phyloP scores from a whole-genome alignment of 2,797 vertebrate genomes.

The Melanitta fusca region DNA sequence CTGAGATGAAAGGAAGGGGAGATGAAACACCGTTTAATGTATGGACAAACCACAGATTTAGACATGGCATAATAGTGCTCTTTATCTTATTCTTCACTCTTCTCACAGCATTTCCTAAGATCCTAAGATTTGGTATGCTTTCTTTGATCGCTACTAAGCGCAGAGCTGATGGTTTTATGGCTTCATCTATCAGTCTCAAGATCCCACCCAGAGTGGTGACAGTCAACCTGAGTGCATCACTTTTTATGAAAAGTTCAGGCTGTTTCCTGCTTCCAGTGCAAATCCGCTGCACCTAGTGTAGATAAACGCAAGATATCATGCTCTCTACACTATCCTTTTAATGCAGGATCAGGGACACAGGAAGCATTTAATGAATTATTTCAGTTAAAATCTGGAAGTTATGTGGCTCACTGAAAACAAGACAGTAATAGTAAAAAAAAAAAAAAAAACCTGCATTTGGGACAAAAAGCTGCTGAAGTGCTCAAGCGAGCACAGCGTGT shows the following conservation, averaged over 20 bases:
- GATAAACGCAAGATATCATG: neutral
- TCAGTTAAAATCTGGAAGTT: constrained; percentile 42
- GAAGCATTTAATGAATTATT: neutral
- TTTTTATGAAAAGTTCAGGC: neutral
- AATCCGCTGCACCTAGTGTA: neutral
- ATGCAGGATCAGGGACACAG: neutral
- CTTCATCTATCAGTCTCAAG: neutral
- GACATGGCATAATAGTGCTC: neutral
- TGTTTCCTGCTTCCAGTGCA: neutral
- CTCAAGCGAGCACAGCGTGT: neutral
- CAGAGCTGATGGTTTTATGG: neutral
- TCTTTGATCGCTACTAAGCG: neutral
- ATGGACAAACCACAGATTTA: neutral
- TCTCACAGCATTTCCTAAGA: neutral
- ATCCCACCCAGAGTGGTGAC: accelerated
- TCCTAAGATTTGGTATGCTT: neutral
- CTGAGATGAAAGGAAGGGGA: neutral
- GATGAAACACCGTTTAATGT: neutral
- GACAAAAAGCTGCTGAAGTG: constrained; percentile 13
- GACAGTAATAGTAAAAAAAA: neutral
- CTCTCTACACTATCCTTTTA: neutral
- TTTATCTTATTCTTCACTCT: neutral
- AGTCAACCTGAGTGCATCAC: neutral
- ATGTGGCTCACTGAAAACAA: neutral
- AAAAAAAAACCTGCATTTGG: neutral